phyloP scores from a whole-genome alignment of 2,888 invertebrate species.

The Stenurella melanura region DNA sequence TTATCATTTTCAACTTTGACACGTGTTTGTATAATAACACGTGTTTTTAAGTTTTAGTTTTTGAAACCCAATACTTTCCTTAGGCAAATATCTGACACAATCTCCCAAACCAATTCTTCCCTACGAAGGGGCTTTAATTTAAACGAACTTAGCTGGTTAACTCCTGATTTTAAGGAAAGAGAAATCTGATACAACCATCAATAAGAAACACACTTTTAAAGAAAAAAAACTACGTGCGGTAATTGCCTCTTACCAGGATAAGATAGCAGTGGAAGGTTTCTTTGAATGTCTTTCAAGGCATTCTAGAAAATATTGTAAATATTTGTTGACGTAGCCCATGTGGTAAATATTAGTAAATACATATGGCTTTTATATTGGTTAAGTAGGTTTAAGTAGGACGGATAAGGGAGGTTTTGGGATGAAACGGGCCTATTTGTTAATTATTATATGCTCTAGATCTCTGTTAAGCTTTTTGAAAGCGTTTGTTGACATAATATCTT shows the following conservation, averaged over 20 bases:
- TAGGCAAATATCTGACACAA: constrained; percentile 46
- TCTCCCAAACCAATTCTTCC: constrained; percentile 30
- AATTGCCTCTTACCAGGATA: constrained; percentile 46
- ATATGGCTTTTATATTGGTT: constrained; percentile 67
- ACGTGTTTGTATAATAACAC: constrained; percentile 65
- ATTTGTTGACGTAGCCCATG: constrained; percentile 67
- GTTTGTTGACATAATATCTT: constrained; percentile 51
- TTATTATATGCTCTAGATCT: constrained; percentile 52
- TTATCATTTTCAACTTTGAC: constrained; percentile 63
- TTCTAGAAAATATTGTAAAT: constrained; percentile 60
- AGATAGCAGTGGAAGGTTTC: constrained; percentile 44
- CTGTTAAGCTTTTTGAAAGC: constrained; percentile 39
- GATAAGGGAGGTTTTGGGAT: constrained; percentile 59
- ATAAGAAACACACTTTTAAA: constrained; percentile 57
- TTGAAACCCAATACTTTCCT: constrained; percentile 60
- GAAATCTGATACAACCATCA: constrained; percentile 56
- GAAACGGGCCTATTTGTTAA: constrained; percentile 61
- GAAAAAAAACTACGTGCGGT: constrained; percentile 49
- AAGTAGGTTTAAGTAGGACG: constrained; percentile 55
- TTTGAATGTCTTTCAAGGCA: constrained; percentile 42
- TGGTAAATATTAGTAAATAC: constrained; percentile 68
- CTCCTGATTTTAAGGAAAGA: constrained; percentile 48
- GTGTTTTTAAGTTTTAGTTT: constrained; percentile 58
- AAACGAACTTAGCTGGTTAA: constrained; percentile 10
- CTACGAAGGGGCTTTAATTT: not conserved